Base-by-base conservation (phyloP, 2,113 vertebrate genomes). In the Cryptotis parvus region DNA sequence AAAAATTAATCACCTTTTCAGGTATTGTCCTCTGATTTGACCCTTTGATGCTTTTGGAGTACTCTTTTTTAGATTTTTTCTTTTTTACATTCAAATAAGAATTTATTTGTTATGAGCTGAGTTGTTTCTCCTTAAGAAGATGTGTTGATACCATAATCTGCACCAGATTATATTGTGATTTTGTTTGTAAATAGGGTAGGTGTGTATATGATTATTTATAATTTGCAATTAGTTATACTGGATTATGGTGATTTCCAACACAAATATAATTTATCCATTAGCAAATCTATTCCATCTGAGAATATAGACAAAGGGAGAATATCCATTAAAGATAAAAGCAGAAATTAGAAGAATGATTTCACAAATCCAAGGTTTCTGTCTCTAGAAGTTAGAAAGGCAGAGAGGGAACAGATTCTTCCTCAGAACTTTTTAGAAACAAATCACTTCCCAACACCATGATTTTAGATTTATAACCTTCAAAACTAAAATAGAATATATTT, bases 1-100 rank as follows among this genome's bases (percentile, higher is more conserved):
- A 90, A 82, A 90, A 77, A 94, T 90, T 61, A 92, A 92, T 92
- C 45, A 63, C 37, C 24, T 63, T 75, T 92, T 72, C 69, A 83
- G 4, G 26, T 41, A 6, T 20, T 91, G n/a, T 91, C 76, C 85
- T 94, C 58, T 74, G 18, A 35, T 88, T 90, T 91, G 83, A 86
- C 37, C 35, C 74, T 77, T n/a, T 72, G 63, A 45, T 26, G 15
- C 1, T 73, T 83, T 27, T 0, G 20, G 11, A 61, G 10, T 52
- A 75, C n/a, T n/a, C 11, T 31, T 29, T 65, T n/a, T n/a, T n/a
- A n/a, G 9, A 49, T 12, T 12, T 49, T 10, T 49, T 49, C 9
- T 2, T n/a, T 75, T 45, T 29, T 58, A 55, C 8, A n/a, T 72
- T 91, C n/a, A 87, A 22, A 33, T 41, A 69, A 24, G 24, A 41